Evolutionary conservation across 2,113 vertebrate species (phyloP), one percentile per base, ranked within the genome.

Genomic region (Abramis brama): DNA sequence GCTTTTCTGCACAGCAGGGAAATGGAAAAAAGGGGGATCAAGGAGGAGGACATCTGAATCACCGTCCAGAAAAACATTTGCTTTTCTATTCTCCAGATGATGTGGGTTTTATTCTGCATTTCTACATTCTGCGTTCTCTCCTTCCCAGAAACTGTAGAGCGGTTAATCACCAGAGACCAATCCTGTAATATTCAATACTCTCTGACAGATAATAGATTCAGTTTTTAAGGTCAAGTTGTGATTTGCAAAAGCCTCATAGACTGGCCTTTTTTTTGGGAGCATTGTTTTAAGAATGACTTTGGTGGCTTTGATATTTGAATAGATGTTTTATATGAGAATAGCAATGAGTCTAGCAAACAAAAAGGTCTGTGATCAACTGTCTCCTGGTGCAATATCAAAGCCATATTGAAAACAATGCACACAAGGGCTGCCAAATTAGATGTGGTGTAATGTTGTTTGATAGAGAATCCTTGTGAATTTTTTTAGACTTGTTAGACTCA

Each of bases 371-470:
- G 60, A 68, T 62, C 60, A 50, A 27, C 73, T 12, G 76, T 43
- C 39, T 79, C n/a, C 23, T 85, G 50, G n/a, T 71, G 33, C 25
- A 59, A 86, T 57, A 80, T 86, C 76, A 79, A 80, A 86, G 78
- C 21, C 27, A 64, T 33, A n/a, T 0, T 45, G n/a, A 62, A 45
- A 60, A 62, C 25, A 64, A 30, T 66, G 60, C 15, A 81, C 77
- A 71, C 11, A 33, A 33, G 25, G 47, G 17, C 74, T 27, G 39
- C 23, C 74, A 77, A 52, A 55, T 52, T 64, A 50, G 59, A 64
- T 12, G 66, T 62, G 8, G 25, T 70, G 23, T 79, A 52, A 79
- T 23, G 36, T 76, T 68, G 30, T 43, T 79, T 66, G 21, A 66
- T 19, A 15, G 21, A 82, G 15, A 27, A 85, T 79, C 15, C 23